Percentiles rank a stretch among this genome's conserved stretches.
Conservation (phyloP, 2,113 vertebrate species). For the Castor canadensis region DNA sequence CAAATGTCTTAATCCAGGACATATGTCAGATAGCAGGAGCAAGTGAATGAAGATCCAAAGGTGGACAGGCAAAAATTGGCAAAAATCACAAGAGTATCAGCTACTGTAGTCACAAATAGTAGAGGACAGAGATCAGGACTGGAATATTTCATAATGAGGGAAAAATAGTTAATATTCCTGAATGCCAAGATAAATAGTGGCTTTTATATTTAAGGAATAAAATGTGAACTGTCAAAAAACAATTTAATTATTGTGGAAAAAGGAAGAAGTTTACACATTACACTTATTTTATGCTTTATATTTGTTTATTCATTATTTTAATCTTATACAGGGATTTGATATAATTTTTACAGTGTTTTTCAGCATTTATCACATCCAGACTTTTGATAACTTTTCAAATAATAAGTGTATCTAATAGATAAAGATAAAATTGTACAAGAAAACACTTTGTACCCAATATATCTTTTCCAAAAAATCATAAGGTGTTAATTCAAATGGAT, state of each 20-base stretch:
- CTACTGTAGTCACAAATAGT: not conserved
- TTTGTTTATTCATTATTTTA: not conserved
- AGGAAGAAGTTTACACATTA: not conserved
- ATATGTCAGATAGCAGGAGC: not conserved
- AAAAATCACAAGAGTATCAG: not conserved
- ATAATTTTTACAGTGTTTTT: not conserved
- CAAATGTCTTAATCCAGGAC: not conserved
- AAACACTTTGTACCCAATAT: not conserved
- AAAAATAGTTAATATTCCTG: not conserved
- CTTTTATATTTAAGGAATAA: no score
- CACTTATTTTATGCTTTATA: not conserved
- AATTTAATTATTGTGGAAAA: not conserved
- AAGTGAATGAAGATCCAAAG: not conserved
- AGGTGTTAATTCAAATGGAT: not conserved
- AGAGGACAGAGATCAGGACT: not conserved
- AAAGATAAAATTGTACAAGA: not conserved
- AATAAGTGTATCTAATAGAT: not conserved
- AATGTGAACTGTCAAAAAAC: not conserved
- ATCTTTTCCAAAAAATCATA: not conserved
- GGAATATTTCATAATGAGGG: not conserved
- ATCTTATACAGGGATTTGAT: not conserved
- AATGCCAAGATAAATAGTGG: not conserved
- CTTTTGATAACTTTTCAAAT: slow-evolving; percentile 13
- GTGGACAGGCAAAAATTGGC: not conserved
- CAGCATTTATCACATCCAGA: not conserved